A percentile compares a stretch with the other conserved stretches of the same genome.
phyloP scores from a whole-genome alignment of 2,113 vertebrate genomes.

The Bubo bubo region DNA sequence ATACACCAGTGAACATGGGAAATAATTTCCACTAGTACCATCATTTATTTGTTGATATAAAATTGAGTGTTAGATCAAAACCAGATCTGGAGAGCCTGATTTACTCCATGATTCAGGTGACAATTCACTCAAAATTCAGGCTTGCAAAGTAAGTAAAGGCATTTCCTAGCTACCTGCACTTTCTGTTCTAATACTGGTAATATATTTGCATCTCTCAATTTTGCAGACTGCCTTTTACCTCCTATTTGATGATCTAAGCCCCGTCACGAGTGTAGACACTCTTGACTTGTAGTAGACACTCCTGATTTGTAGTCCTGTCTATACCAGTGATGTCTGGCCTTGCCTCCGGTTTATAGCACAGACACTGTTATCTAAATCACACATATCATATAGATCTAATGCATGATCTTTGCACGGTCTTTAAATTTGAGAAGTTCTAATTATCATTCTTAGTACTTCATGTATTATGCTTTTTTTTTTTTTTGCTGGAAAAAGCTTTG shows the following conservation, averaged over 20 bases:
- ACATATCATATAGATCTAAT: accelerated
- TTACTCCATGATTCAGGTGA: neutral
- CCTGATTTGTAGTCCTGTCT: neutral
- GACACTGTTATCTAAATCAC: neutral
- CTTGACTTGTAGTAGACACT: no score
- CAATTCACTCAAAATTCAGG: neutral
- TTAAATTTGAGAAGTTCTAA: neutral
- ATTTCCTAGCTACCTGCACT: neutral
- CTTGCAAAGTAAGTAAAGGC: neutral
- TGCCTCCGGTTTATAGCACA: neutral
- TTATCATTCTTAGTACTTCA: neutral
- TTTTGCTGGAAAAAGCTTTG: neutral
- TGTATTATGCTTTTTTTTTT: neutral
- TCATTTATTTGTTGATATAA: neutral
- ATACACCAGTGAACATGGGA: neutral
- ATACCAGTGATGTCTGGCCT: neutral
- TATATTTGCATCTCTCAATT: neutral
- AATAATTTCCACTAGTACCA: neutral
- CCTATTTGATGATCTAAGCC: neutral
- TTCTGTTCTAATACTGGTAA: neutral
- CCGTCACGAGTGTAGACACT: neutral
- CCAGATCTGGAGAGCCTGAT: neutral
- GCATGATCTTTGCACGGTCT: neutral
- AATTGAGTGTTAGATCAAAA: neutral
- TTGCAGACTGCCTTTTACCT: neutral